A percentile compares a stretch with the other conserved stretches of the same genome.
Conservation (phyloP, 2,113 vertebrate species). For the Myrmophylax atrothorax region DNA sequence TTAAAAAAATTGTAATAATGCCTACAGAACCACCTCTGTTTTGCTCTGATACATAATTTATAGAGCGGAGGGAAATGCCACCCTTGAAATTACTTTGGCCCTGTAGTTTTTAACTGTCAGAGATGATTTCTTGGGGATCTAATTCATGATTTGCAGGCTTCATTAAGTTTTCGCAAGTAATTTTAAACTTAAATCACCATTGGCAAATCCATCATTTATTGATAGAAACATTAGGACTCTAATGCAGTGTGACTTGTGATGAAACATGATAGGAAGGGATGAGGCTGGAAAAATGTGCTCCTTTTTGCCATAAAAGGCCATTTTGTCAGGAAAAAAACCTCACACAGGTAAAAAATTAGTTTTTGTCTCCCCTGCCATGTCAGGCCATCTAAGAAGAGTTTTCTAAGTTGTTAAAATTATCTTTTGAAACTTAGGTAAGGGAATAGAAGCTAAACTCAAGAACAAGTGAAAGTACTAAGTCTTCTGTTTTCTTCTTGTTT, state of each 20-base stretch:
- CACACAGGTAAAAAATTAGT: not conserved
- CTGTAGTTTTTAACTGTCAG: constrained; percentile 48
- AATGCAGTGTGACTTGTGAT: constrained; percentile 41
- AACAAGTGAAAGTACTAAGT: not conserved
- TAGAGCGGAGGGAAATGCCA: not conserved
- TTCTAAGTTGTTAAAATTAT: not conserved
- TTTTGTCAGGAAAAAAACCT: not conserved
- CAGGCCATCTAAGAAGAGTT: not conserved
- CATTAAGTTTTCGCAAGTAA: constrained; percentile 53
- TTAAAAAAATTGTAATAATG: not conserved
- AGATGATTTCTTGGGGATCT: constrained; percentile 54
- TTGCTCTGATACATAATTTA: constrained; percentile 5
- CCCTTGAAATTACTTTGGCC: constrained; percentile 46
- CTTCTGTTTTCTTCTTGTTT: not conserved
- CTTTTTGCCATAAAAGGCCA: not conserved
- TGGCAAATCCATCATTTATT: constrained; percentile 68
- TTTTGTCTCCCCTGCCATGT: not conserved
- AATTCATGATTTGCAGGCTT: constrained; percentile 60
- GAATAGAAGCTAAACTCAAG: not conserved
- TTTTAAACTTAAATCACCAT: constrained; percentile 67
- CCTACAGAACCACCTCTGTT: not conserved
- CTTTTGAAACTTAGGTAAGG: not conserved
- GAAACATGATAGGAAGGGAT: constrained; percentile 34
- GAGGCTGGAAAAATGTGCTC: not conserved
- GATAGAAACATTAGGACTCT: constrained; percentile 59